Percentiles rank a stretch among this genome's conserved stretches.
Evolutionary conservation across 2,888 invertebrate genomes (phyloP).

Genomic region (Drosophila longiperda): DNA sequence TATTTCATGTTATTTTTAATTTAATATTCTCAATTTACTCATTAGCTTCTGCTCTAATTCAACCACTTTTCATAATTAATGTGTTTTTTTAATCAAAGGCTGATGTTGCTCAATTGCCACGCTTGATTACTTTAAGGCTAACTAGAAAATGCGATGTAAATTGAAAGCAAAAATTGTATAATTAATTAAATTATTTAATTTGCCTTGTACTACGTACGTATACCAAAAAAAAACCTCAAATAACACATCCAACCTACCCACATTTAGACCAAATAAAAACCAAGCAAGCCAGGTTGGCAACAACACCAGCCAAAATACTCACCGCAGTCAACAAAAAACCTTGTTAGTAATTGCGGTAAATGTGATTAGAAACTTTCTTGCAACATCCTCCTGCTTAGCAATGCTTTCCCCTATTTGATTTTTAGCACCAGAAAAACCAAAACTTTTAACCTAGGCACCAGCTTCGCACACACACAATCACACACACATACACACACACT

Average conservation of each 20-base stretch:
- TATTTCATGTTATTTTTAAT: background rate
- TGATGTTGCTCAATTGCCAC: slow-evolving; percentile 47
- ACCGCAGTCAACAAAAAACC: slow-evolving; percentile 68
- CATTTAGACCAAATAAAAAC: background rate
- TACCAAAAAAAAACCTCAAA: slow-evolving; percentile 28
- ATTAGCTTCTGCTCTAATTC: background rate
- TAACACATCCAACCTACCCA: slow-evolving; percentile 1
- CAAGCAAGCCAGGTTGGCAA: slow-evolving; percentile 1
- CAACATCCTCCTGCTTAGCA: slow-evolving; percentile 44
- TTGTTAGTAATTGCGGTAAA: slow-evolving; percentile 82
- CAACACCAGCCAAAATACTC: slow-evolving; percentile 45
- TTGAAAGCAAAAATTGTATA: slow-evolving; percentile 66
- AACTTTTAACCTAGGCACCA: slow-evolving; percentile 73
- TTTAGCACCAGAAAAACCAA: slow-evolving; percentile 74
- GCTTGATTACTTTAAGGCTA: slow-evolving; percentile 43
- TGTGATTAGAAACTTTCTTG: slow-evolving; percentile 82
- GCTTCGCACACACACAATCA: slow-evolving; percentile 18
- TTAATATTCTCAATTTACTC: background rate
- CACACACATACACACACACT: slow-evolving; percentile 8
- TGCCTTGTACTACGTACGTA: slow-evolving; percentile 51
- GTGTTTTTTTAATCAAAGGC: slow-evolving; percentile 23
- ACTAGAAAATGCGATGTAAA: slow-evolving; percentile 24
- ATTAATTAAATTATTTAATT: slow-evolving; percentile 76
- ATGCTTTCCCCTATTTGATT: slow-evolving; percentile 72
- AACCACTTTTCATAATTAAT: slow-evolving; percentile 7